Conservation (phyloP, 2,888 invertebrate species). For the Lymantria monacha region DNA sequence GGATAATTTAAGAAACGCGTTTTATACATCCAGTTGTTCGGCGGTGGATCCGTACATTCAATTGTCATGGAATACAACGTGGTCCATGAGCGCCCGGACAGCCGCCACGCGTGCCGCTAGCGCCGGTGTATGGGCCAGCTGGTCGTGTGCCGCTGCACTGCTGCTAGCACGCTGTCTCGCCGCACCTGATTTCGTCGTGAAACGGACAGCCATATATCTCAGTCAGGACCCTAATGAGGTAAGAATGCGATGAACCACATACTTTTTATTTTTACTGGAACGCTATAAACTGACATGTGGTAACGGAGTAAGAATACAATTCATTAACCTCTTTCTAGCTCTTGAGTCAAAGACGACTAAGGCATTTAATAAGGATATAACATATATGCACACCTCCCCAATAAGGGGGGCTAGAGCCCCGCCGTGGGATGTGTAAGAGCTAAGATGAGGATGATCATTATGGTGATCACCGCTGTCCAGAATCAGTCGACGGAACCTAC, state of each 20-base stretch:
- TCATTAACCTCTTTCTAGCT: too few relatives aligned
- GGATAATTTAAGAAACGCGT: too few relatives aligned
- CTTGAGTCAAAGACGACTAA: too few relatives aligned
- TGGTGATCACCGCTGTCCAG: too few relatives aligned
- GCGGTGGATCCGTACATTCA: slow-evolving; percentile 55
- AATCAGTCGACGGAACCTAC: too few relatives aligned
- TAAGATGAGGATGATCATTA: too few relatives aligned
- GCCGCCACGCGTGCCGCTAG: slow-evolving; percentile 57
- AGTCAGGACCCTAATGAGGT: slow-evolving; percentile 62
- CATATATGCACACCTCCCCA: too few relatives aligned
- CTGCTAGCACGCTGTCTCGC: slow-evolving; percentile 65
- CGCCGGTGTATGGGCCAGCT: slow-evolving; percentile 63
- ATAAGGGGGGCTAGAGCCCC: too few relatives aligned
- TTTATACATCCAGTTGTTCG: slow-evolving; percentile 52
- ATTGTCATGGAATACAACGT: slow-evolving; percentile 45
- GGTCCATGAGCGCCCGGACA: slow-evolving; percentile 55
- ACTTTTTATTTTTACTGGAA: not conserved
- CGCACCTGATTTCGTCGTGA: slow-evolving; percentile 65
- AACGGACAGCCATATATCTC: slow-evolving; percentile 54
- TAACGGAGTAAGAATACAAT: too few relatives aligned
- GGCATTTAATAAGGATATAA: too few relatives aligned
- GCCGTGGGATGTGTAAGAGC: too few relatives aligned
- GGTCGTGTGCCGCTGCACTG: slow-evolving; percentile 65
- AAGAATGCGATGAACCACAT: not conserved
- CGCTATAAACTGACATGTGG: too few relatives aligned